These are phyloP conservation scores for Cyrtonyx montezumae DNA, from an alignment of 2,113 vertebrate genomes.

Conservation along the genomic window DNA sequence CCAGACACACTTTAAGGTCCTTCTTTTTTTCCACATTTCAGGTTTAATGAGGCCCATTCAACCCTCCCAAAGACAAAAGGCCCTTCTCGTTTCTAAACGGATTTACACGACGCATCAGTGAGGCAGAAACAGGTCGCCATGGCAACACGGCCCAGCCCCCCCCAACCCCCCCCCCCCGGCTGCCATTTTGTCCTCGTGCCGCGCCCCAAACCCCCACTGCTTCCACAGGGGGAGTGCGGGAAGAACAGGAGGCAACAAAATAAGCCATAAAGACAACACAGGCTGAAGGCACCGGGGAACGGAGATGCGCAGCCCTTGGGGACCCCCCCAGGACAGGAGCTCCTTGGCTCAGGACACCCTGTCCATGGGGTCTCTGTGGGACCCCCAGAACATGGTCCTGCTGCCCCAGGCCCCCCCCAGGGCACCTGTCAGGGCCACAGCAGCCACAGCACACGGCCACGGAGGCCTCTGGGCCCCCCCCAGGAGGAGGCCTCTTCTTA, in stretches of 20 bases:
- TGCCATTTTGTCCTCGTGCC: conserved; percentile 29
- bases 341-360: neutral
- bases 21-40: conserved; percentile 69
- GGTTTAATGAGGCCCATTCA: conserved; percentile 78
- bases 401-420: neutral
- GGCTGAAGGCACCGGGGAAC: neutral
- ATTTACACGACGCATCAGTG: conserved; percentile 90
- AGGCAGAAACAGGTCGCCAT: conserved; percentile 88
- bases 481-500: too few relatives aligned
- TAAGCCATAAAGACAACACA: neutral
- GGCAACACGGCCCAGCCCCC: conserved; percentile 74
- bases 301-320: neutral
- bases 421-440: neutral
- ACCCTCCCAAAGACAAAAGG: conserved; percentile 80
- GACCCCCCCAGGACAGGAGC: neutral
- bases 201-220: conserved; percentile 13
- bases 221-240: neutral
- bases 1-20: conserved; percentile 60
- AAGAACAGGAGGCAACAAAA: neutral
- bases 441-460: neutral
- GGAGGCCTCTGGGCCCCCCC: neutral
- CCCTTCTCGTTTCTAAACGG: conserved; percentile 87
- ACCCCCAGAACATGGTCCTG: neutral
- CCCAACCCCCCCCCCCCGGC: neutral
- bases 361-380: neutral